Conservation (phyloP, 1,140 invertebrate species). For the Pachypeltis micranthus region DNA sequence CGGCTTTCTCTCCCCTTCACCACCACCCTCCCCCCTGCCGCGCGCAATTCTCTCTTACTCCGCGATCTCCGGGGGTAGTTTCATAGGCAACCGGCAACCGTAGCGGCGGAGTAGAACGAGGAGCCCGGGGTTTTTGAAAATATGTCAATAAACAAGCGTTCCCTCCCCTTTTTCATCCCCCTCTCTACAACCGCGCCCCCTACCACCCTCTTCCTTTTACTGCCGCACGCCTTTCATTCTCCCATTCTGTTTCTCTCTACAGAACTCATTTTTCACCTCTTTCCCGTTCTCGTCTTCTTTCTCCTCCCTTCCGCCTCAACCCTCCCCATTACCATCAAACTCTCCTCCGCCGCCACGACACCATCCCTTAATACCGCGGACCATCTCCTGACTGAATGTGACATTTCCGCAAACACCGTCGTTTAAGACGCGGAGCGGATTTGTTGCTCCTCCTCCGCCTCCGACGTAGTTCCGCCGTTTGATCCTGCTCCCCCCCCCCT, state of each 20-base stretch:
- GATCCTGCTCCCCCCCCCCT: background rate
- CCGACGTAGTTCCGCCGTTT: background rate
- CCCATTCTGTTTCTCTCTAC: too few relatives aligned
- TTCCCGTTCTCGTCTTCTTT: background rate
- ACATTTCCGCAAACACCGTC: background rate
- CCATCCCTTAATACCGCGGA: too few relatives aligned
- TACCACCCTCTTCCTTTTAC: background rate
- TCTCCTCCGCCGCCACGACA: background rate
- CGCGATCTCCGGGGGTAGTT: background rate
- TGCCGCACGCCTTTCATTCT: too few relatives aligned
- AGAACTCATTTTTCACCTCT: background rate
- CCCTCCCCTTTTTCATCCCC: background rate
- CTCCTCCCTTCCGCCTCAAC: background rate
- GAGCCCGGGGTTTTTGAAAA: slow-evolving; percentile 17
- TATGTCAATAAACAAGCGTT: slow-evolving; percentile 21
- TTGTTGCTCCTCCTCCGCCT: background rate
- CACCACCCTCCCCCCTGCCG: background rate
- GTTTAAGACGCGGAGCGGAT: background rate
- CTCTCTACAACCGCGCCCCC: background rate
- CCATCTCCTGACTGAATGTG: background rate
- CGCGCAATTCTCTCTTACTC: background rate
- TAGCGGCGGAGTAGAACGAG: background rate
- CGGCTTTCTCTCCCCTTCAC: background rate
- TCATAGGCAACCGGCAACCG: slow-evolving; percentile 17
- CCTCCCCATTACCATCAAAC: background rate